Base-by-base conservation (phyloP, 2,888 invertebrate genomes). In the Megastigmus dorsalis region DNA sequence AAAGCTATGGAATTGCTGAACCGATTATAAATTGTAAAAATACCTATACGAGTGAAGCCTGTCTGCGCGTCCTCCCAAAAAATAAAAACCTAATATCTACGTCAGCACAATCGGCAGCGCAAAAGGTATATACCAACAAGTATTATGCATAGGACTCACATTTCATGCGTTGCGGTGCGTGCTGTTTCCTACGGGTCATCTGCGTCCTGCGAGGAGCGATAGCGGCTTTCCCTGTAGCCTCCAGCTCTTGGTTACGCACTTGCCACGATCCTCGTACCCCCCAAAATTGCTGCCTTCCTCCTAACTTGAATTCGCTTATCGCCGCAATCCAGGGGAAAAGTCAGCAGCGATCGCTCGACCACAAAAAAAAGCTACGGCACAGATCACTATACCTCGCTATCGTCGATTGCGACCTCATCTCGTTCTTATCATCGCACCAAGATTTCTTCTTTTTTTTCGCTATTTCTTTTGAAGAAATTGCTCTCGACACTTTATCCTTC, bases 121-220 rank as follows among this genome's bases (percentile, higher is more conserved):
- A n/a, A n/a, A n/a, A n/a, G n/a, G n/a, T n/a, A n/a, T n/a, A n/a
- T n/a, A n/a, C n/a, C n/a, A n/a, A n/a, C n/a, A n/a, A n/a, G n/a
- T n/a, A n/a, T n/a, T n/a, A n/a, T n/a, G n/a, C n/a, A n/a, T n/a
- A n/a, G n/a, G n/a, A 85, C 89, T 90, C 84, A 90, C 90, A 90
- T 90, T 89, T 90, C 89, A 90, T 90, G 78, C 89, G 89, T 88
- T 90, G 89, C 78, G 89, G 90, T 81, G 89, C 89, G 87, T 90
- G 89, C 86, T 90, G 90, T 86, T 90, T 90, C 85, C 89, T 87
- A 81, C 90, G 89, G 83, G 89, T 88, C 90, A 90, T 90, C 86
- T 85, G 87, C 84, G 84, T 83, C 82, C 81, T 83, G 82, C 82
- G 83, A 77, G 78, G 83, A 77, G 78, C 79, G 72, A 78, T 74